Evolutionary conservation across 1,140 invertebrate genomes (phyloP).

Genomic region (Drosophila watanabei): DNA sequence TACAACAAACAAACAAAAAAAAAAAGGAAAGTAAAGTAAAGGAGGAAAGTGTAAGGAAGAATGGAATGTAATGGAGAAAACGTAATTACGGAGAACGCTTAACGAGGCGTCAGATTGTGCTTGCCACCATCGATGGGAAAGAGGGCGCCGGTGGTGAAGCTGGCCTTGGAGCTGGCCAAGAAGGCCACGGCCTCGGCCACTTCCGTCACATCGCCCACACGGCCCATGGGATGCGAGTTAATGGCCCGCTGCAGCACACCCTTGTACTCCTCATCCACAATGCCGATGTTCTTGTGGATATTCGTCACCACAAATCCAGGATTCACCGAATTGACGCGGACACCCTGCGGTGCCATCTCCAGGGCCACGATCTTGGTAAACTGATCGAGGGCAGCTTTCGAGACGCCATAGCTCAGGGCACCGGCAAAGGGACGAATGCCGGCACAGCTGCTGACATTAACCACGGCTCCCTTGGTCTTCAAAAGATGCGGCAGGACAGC

Average conservation of each 20-base stretch:
- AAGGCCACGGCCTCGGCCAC: conserved; percentile 94
- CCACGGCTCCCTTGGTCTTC: conserved; percentile 93
- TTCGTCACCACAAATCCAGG: conserved; percentile 93
- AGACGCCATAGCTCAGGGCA: conserved; percentile 93
- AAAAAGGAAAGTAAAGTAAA: background rate
- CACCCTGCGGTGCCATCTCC: conserved; percentile 92
- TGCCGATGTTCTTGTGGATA: conserved; percentile 92
- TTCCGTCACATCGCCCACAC: conserved; percentile 91
- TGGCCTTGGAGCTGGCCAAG: conserved; percentile 92
- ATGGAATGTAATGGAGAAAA: conserved; percentile 26
- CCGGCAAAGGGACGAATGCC: conserved; percentile 93
- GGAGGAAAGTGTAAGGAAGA: background rate
- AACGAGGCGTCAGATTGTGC: conserved; percentile 77
- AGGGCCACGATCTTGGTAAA: conserved; percentile 93
- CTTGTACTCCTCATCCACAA: conserved; percentile 90
- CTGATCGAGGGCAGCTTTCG: conserved; percentile 96
- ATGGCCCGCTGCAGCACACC: conserved; percentile 91
- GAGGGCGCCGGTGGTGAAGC: conserved; percentile 93
- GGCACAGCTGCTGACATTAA: conserved; percentile 96
- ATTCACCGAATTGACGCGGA: conserved; percentile 95
- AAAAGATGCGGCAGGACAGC: conserved; percentile 93
- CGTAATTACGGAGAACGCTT: conserved; percentile 39
- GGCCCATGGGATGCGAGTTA: conserved; percentile 92
- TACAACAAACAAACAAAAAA: conserved; percentile 18
- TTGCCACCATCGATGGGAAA: conserved; percentile 92